Conservation (phyloP, 2,888 invertebrate genomes). For the Pandemis heparana region DNA sequence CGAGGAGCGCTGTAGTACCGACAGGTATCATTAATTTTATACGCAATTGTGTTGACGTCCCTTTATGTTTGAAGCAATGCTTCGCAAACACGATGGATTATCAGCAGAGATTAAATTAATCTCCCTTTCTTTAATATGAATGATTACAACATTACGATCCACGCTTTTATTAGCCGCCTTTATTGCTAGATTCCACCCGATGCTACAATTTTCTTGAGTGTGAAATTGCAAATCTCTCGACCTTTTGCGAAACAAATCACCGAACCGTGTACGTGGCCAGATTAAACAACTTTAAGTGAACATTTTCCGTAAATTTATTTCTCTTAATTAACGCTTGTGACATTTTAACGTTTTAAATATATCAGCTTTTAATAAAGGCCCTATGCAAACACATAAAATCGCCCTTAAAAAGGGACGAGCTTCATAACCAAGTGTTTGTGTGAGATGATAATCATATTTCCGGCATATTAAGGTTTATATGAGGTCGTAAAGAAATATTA, state of each 20-base stretch:
- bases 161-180: constrained; percentile 31
- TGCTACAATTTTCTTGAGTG: constrained; percentile 11
- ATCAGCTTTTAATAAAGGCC: constrained; percentile 66
- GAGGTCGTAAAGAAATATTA: constrained; percentile 76
- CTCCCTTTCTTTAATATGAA: constrained; percentile 46
- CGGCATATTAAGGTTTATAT: constrained; percentile 75
- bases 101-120: constrained; percentile 52
- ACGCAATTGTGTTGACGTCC: constrained; percentile 50
- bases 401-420: constrained; percentile 57
- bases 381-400: constrained; percentile 69
- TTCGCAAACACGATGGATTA: constrained; percentile 49
- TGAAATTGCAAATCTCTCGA: constrained; percentile 43
- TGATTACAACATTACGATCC: constrained; percentile 34
- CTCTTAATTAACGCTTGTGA: constrained; percentile 44
- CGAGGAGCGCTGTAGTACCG: constrained; percentile 63
- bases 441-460: constrained; percentile 76
- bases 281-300: constrained; percentile 14
- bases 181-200: constrained; percentile 14
- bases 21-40: constrained; percentile 73
- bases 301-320: constrained; percentile 36
- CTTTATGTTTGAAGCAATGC: constrained; percentile 46
- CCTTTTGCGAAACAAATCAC: constrained; percentile 48
- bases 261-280: constrained; percentile 27
- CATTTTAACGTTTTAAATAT: constrained; percentile 57
- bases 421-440: constrained; percentile 69